Base-by-base conservation (phyloP, 2,797 vertebrate species). In the Esox masquinongy region DNA sequence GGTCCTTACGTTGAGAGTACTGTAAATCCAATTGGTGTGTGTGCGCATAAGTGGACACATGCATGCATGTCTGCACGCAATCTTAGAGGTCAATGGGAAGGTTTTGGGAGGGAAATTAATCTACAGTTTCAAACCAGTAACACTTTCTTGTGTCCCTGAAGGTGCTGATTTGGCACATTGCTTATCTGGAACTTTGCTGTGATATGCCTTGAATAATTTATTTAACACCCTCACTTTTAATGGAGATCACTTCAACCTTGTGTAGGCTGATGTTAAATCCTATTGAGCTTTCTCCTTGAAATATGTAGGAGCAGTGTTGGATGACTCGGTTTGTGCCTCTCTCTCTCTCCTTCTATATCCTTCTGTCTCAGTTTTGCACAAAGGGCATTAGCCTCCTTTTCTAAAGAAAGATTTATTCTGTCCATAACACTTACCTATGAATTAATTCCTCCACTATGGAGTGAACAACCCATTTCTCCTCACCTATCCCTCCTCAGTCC, bases 401-500 rank as follows among this genome's bases (percentile, higher is more conserved):
- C 22, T 4, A 14, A 12, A 61, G 56, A 24, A 4, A 12, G 22
- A 24, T 61, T 24, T 24, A 24, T 61, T 61, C 22, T 61, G 8
- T 61, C 56, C 56, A 24, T 24, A 24, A 24, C 56, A 4, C 22
- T 59, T 22, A 9, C n/a, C 17, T 17, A 19, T 51, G 19, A 56
- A 6, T 11, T 56, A n/a, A 19, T 11, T 56, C 19, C 16, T 19
- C 79, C 79, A 66, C n/a, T 68, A 56, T 77, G 36, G 31, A 19
- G 5, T 76, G 2, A 73, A 71, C 74, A 17, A 49, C 12, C 39
- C 77, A 70, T 8, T 49, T 74, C 66, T 39, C 14, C 14, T 64
- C 56, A 61, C 56, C 9, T 36, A 36, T 47, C 31, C 26, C 75
- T 77, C 73, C 76, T 77, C 82, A 95, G 95, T 95, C 75, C 95